Percentiles rank a stretch among this genome's conserved stretches.
Conservation (phyloP, 2,797 vertebrate species). For the Phoxinus dragarum region DNA sequence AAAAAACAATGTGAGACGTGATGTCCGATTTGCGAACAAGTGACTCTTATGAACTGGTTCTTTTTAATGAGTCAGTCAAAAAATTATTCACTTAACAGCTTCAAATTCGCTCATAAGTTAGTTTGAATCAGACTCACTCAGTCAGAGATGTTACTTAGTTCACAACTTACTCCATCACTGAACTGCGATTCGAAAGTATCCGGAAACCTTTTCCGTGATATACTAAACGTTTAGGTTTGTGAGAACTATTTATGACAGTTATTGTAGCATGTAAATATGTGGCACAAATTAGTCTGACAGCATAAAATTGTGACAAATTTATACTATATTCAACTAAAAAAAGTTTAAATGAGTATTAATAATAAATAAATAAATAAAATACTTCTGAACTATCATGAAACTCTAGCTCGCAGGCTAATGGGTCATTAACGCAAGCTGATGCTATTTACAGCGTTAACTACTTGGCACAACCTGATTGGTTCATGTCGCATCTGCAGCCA, state of each 20-base stretch:
- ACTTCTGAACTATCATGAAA: too few species aligned
- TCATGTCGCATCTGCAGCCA: too few species aligned
- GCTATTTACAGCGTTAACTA: too few species aligned
- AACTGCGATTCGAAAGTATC: not conserved
- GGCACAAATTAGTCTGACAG: not conserved
- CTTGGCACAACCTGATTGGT: too few species aligned
- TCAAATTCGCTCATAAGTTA: not conserved
- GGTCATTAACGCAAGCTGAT: too few species aligned
- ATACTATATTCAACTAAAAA: not conserved
- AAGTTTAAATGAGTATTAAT: not conserved
- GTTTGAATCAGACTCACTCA: too few species aligned
- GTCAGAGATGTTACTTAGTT: not conserved
- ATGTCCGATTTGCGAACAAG: not conserved
- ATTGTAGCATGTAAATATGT: not conserved
- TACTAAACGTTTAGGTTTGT: not conserved
- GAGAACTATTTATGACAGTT: not conserved
- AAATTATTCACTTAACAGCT: not conserved
- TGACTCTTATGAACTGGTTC: not conserved
- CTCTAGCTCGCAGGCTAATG: too few species aligned
- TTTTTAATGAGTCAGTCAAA: not conserved
- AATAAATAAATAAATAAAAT: not conserved
- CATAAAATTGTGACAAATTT: not conserved
- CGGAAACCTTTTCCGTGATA: not conserved
- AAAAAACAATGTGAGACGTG: not conserved
- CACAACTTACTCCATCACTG: not conserved